Evolutionary conservation across 2,113 vertebrate genomes (phyloP).

Genomic region (Cathartes aura): DNA sequence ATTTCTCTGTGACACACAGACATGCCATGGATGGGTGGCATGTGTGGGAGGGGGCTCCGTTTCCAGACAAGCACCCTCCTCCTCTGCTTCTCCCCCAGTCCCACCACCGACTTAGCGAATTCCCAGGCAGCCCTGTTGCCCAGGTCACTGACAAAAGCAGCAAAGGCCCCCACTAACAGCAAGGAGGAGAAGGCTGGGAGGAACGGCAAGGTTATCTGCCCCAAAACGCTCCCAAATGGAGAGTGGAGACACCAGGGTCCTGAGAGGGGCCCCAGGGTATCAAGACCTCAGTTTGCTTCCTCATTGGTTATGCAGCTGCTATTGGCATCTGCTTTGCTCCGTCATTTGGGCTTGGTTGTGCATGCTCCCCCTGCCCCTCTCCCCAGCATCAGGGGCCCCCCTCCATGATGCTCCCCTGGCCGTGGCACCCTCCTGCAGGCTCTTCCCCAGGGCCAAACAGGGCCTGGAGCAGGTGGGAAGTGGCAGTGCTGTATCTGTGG

Average conservation of each 20-base stretch:
- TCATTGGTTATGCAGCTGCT: accelerated
- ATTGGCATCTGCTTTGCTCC: background rate
- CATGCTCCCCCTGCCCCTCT: background rate
- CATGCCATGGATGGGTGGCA: background rate
- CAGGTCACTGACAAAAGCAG: background rate
- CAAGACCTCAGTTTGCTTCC: background rate
- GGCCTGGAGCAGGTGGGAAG: background rate
- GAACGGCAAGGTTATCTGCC: background rate
- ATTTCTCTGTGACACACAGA: slow-evolving; percentile 60
- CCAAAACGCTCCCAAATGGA: background rate
- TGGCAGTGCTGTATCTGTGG: background rate
- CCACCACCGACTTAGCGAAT: background rate
- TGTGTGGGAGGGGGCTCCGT: background rate
- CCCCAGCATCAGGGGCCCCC: background rate
- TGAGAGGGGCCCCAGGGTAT: background rate
- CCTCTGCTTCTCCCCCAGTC: background rate
- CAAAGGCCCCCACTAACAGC: background rate
- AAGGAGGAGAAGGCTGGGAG: background rate
- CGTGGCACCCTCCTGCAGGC: background rate
- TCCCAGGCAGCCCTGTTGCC: background rate
- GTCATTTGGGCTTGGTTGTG: background rate
- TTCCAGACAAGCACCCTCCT: slow-evolving; percentile 36
- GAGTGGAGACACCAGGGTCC: background rate
- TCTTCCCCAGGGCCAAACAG: background rate
- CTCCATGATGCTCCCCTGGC: background rate